Base-by-base conservation (phyloP, 2,888 invertebrate genomes). In the Chrysolina americana region DNA sequence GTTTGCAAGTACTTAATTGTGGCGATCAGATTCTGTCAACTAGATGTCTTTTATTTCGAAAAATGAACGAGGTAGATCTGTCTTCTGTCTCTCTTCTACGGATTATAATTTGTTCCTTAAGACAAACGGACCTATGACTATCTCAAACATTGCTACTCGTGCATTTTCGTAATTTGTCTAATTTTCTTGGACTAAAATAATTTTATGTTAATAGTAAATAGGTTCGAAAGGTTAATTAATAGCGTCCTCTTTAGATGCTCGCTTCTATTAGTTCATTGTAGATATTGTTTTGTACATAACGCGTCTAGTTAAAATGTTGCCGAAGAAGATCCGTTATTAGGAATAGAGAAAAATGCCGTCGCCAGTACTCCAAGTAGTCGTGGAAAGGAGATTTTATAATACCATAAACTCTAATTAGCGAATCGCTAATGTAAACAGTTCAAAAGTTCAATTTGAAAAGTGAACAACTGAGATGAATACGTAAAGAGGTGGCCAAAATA, bases 201-300 rank as follows among this genome's bases (percentile, higher is more conserved):
- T 59, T 28, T 59, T 59, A 59, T 59, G 59, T 36, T 28, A 59
- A 59, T 59, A 28, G n/a, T n/a, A 28, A 28, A 36, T 59, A 28
- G 36, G 59, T 59, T 59, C 59, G 59, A 59, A 28, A 59, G 59
- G 59, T 59, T 59, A 59, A 59, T 59, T 59, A 59, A 36, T 59
- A 36, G 59, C n/a, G 59, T 59, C 59, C 59, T 36, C 59, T 59
- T 59, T 59, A 59, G 59, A 59, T 28, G 36, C 28, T 36, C 59
- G 59, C 59, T 4, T 59, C 59, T 59, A 59, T 59, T n/a, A 59
- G 59, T 36, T n/a, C 59, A 59, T 59, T 59, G 59, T 59, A 9
- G 8, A 59, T 59, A 59, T 59, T 59, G 59, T 59, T 59, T 59
- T 36, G 28, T 59, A 28, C 9, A 36, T 28, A 59, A 23, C 36